phyloP scores from a whole-genome alignment of 2,797 vertebrate species.

The Sciurus carolinensis region DNA sequence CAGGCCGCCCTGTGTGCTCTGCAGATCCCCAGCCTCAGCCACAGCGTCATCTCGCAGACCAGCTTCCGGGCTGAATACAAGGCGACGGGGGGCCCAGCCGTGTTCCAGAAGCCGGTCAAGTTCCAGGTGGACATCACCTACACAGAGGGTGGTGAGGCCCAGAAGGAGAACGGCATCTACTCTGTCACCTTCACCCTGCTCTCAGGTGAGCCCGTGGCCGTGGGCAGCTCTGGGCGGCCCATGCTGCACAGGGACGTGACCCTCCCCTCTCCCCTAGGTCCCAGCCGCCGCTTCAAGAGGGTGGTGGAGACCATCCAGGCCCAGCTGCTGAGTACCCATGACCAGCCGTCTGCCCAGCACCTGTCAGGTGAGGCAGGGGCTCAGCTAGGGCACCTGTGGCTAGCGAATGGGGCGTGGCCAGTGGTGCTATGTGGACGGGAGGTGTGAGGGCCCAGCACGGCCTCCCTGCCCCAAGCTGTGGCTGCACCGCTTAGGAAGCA shows the following conservation, averaged over 20 bases:
- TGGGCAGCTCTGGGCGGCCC: rapidly evolving
- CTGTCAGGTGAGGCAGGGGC: conserved; percentile 95
- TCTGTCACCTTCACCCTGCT: conserved; percentile 99
- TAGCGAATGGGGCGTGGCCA: conserved; percentile 34
- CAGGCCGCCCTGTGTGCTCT: rapidly evolving
- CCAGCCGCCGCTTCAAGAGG: conserved; percentile 99
- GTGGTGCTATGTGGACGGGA: not conserved
- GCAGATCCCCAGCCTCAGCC: conserved; percentile 99
- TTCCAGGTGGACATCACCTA: conserved; percentile 99
- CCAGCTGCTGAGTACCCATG: conserved; percentile 99
- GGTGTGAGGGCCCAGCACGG: conserved; percentile 72
- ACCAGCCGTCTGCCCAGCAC: conserved; percentile 98
- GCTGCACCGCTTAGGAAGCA: conserved; percentile 76
- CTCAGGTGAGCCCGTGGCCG: conserved; percentile 91
- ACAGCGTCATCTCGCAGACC: conserved; percentile 99
- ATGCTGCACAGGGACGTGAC: not conserved
- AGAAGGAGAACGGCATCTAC: conserved; percentile 98
- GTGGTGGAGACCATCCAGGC: conserved; percentile 99
- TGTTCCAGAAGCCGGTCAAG: conserved; percentile 99
- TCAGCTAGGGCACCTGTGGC: conserved; percentile 81
- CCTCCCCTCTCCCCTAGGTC: conserved; percentile 91
- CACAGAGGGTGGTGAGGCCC: conserved; percentile 96
- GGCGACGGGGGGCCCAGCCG: conserved; percentile 97
- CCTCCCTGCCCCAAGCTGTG: not conserved
- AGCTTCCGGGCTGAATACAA: conserved; percentile 99